Percentiles rank a stretch among this genome's conserved stretches.
Conservation (phyloP, 2,113 vertebrate species). For the zebrafish (Danio rerio) region DNA sequence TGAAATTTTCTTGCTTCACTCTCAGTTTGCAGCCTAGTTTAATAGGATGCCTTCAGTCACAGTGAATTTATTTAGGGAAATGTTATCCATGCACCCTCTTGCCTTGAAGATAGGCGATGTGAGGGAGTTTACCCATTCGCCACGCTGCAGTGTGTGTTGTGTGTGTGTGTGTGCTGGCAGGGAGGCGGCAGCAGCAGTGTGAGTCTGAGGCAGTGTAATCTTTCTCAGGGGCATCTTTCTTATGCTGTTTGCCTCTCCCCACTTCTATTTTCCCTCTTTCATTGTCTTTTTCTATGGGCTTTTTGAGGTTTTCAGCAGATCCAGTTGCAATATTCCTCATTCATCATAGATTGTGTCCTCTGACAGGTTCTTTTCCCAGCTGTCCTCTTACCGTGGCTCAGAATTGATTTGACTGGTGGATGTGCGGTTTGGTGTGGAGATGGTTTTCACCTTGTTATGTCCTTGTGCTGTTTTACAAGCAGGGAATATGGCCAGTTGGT, state of each 20-base stretch:
- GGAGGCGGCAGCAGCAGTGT: constrained; percentile 30
- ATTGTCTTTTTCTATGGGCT: constrained; percentile 32
- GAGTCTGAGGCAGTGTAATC: constrained; percentile 39
- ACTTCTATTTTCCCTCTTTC: constrained; percentile 3
- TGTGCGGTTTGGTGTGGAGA: constrained; percentile 42
- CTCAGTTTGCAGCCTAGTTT: neutral
- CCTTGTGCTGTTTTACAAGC: constrained; percentile 35
- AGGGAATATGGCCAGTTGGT: neutral
- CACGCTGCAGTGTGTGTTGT: constrained; percentile 44
- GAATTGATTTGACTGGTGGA: constrained; percentile 45
- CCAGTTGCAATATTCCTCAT: constrained; percentile 31
- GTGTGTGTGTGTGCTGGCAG: constrained; percentile 13
- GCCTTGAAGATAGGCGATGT: constrained; percentile 26
- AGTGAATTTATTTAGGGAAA: constrained; percentile 51
- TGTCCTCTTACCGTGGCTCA: constrained; percentile 54
- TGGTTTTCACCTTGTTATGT: constrained; percentile 46
- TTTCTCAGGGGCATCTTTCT: constrained; percentile 49
- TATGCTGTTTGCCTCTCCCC: constrained; percentile 15
- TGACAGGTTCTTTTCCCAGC: constrained; percentile 53
- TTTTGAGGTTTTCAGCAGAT: constrained; percentile 39
- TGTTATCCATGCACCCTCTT: constrained; percentile 16
- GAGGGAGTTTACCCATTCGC: constrained; percentile 47
- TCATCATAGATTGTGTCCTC: constrained; percentile 47
- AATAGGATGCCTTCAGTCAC: constrained; percentile 45
- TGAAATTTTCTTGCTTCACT: neutral